phyloP scores from a whole-genome alignment of 37 sponge, comb jelly and placozoan genomes.

The Dysidea cf. avara region DNA sequence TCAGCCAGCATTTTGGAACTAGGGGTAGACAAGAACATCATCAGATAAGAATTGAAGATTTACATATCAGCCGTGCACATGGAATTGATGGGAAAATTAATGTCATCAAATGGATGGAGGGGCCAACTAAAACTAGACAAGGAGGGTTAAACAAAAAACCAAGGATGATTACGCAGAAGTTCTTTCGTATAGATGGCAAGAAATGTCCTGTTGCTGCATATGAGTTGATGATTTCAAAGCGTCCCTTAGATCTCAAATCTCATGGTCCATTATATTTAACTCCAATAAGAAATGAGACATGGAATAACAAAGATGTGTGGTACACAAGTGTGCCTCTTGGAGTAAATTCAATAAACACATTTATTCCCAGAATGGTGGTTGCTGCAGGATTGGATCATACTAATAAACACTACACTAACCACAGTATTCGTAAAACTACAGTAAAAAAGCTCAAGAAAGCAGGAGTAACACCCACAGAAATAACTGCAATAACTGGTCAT shows the following conservation, averaged over 20 bases:
- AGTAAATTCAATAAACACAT: background rate
- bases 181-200: too few relatives aligned
- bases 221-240: background rate
- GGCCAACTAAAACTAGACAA: too few relatives aligned
- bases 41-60: too few relatives aligned
- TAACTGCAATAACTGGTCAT: too few relatives aligned
- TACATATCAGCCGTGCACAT: too few relatives aligned
- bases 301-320: background rate
- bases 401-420: constrained; percentile 6
- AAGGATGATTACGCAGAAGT: too few relatives aligned
- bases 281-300: background rate
- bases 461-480: background rate
- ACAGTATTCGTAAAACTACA: constrained; percentile 9
- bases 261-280: constrained; percentile 8
- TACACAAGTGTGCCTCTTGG: constrained; percentile 4
- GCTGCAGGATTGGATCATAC: background rate
- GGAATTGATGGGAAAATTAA: too few relatives aligned
- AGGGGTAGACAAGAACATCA: too few relatives aligned
- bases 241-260: background rate
- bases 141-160: too few relatives aligned
- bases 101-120: too few relatives aligned
- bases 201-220: too few relatives aligned
- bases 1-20: too few relatives aligned
- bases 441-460: constrained; percentile 1
- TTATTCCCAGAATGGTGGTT: background rate